phyloP scores from a whole-genome alignment of 2,888 invertebrate species.

The Subacronicta megacephala region DNA sequence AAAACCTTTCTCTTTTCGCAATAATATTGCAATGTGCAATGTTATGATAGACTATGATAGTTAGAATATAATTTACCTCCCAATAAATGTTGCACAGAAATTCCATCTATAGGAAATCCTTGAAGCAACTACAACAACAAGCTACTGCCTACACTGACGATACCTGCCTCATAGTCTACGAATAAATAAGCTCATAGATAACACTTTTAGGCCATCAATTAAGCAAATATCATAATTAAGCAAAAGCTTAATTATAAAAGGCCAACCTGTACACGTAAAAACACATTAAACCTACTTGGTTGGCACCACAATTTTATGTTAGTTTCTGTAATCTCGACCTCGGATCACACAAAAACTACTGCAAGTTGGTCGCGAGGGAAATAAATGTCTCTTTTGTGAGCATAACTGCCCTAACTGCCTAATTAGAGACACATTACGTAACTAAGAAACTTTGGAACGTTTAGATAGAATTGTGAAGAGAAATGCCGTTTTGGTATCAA shows the following conservation, averaged over 20 bases:
- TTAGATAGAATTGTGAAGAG: slow-evolving; percentile 52
- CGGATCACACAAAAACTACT: slow-evolving; percentile 63
- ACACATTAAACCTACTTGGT: slow-evolving; percentile 23
- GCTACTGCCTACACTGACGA: no score
- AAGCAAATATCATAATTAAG: slow-evolving; percentile 11
- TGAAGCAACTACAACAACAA: slow-evolving; percentile 8
- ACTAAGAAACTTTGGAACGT: slow-evolving; percentile 58
- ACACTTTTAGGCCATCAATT: slow-evolving; percentile 17
- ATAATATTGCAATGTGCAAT: no score
- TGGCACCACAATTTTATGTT: slow-evolving; percentile 56
- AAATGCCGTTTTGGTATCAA: slow-evolving; percentile 31
- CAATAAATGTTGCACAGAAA: no score
- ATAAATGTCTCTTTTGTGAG: slow-evolving; percentile 71
- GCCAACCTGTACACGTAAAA: slow-evolving; percentile 18
- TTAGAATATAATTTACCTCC: no score
- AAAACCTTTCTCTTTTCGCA: no score
- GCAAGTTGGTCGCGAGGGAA: slow-evolving; percentile 60
- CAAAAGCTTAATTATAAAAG: neutral
- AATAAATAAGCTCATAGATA: no score
- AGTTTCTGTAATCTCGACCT: slow-evolving; percentile 56
- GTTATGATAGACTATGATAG: no score
- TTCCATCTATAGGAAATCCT: no score
- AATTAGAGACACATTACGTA: slow-evolving; percentile 72
- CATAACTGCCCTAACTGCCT: slow-evolving; percentile 68
- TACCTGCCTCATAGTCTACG: no score